Evolutionary conservation across 2,113 vertebrate genomes (phyloP), one percentile per base, ranked within the genome.

Genomic region (Takifugu bimaculatus): DNA sequence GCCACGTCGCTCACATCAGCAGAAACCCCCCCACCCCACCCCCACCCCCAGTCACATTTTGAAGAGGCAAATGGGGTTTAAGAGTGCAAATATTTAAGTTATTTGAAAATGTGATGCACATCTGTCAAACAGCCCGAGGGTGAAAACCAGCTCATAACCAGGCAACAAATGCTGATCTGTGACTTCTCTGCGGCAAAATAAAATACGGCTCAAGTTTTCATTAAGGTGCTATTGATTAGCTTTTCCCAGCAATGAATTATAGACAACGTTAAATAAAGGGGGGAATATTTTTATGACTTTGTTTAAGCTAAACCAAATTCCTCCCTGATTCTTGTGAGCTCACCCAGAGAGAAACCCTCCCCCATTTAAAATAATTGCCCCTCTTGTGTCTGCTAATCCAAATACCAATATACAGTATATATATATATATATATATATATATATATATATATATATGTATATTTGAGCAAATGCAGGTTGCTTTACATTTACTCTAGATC

Each of bases 131-230:
- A 89, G 91, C 90, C 88, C 83, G 75, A 75, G 86, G 89, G 86
- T 86, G 85, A 88, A 90, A 86, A 83, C 78, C 85, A 68, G 71
- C 83, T 72, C 80, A 86, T 88, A 93, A 90, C 84, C 86, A 91
- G 91, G 90, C 91, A 80, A 88, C 93, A 90, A 93, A 92, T 95
- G 95, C 95, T 97, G 95, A 97, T 94, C 93, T 84, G 88, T 93
- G 89, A 92, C 92, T 95, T 95, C 92, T 89, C 89, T 93, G 88
- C 92, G 82, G 94, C 85, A 65, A 93, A 96, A 89, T 98, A 97
- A 98, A 98, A 96, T 96, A 98, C 94, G 94, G 93, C 94, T 95
- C 93, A 94, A 94, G 93, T 96, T 97, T 98, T 98, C 96, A 97
- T 97, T 97, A 98, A 91, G 92, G 91, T 94, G 95, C 93, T 98